phyloP scores from a whole-genome alignment of 1,140 invertebrate species.

The Orchestia grillus region DNA sequence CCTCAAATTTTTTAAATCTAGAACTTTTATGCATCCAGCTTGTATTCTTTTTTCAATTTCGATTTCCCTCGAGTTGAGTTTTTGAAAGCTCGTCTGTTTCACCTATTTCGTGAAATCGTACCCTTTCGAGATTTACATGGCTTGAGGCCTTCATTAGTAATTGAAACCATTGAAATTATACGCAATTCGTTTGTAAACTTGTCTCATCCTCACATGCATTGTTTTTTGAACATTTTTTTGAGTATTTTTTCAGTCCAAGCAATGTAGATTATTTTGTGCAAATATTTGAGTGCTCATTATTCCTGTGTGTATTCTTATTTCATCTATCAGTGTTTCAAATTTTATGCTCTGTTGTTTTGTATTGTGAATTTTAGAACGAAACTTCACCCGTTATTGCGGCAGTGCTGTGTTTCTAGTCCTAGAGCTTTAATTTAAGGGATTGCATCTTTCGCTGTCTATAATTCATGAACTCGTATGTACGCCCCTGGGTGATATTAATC shows the following conservation, averaged over 20 bases:
- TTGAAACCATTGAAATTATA: background rate
- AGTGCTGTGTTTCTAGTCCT: background rate
- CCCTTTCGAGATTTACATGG: no score
- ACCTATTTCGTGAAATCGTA: no score
- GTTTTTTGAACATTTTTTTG: no score
- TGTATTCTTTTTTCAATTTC: background rate
- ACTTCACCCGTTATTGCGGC: background rate
- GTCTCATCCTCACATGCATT: background rate
- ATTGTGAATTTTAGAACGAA: background rate
- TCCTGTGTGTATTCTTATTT: background rate
- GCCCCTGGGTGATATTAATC: background rate
- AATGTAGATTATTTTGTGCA: no score
- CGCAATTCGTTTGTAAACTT: background rate
- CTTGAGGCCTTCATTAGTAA: no score
- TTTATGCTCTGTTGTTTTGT: background rate
- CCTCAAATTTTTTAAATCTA: background rate
- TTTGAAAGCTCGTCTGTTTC: background rate
- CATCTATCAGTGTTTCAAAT: background rate
- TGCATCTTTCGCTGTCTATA: background rate
- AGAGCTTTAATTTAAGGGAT: background rate
- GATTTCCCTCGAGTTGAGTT: background rate
- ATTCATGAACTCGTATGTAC: background rate
- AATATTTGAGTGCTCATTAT: no score
- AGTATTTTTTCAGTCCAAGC: no score
- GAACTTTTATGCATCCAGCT: background rate